Percentiles rank a stretch among this genome's conserved stretches.
Conservation (phyloP, 2,797 vertebrate genomes). For the Eulemur albifrons region DNA sequence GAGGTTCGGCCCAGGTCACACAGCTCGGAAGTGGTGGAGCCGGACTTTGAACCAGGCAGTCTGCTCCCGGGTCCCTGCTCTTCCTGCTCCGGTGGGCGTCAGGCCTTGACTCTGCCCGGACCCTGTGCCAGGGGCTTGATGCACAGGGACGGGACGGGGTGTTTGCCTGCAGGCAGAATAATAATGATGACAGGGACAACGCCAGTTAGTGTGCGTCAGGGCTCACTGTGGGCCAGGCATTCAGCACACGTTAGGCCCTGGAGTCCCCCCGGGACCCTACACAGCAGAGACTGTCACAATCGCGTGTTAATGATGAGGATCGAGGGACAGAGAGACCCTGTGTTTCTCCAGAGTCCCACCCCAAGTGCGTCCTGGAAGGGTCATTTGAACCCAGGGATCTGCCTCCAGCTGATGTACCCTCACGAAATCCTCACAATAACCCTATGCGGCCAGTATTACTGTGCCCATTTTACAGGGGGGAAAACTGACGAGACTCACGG, state of each 20-base stretch:
- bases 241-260: accelerated
- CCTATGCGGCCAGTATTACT: accelerated
- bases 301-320: not conserved
- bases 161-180: not conserved
- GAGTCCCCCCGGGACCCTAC: not conserved
- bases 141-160: not conserved
- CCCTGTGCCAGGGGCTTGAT: not conserved
- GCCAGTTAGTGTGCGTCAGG: accelerated
- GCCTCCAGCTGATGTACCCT: accelerated
- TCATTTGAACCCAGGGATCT: not conserved
- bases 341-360: not conserved
- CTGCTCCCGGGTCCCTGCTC: not conserved
- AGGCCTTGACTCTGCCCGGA: not conserved
- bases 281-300: not conserved
- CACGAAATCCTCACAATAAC: not conserved
- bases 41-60: not conserved
- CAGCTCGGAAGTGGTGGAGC: not conserved
- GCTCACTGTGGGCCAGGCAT: accelerated
- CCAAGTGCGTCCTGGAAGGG: not conserved
- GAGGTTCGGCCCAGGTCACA: not conserved
- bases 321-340: accelerated
- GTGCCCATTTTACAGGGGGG: not conserved
- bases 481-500: not conserved
- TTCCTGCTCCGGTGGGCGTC: accelerated
- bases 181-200: accelerated